Evolutionary conservation across 2,113 vertebrate species (phyloP).

Genomic region (Macrotus californicus): DNA sequence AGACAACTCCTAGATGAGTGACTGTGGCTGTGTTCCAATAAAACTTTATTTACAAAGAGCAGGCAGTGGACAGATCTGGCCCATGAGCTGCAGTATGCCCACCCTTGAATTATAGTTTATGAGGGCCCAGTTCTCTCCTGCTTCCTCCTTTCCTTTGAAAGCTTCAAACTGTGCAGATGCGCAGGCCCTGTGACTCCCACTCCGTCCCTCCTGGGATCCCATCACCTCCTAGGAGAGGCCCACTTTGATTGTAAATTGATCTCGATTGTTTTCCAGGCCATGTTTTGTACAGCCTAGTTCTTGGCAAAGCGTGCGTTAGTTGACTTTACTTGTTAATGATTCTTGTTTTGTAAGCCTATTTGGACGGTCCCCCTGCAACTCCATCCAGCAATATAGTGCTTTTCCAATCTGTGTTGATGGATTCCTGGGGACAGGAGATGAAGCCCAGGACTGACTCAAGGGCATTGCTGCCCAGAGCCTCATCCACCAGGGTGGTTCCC

Average conservation of each 20-base stretch:
- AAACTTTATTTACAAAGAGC: constrained; percentile 31
- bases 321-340: constrained; percentile 3
- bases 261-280: background rate
- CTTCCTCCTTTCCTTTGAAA: background rate
- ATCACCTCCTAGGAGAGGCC: background rate
- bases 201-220: no score
- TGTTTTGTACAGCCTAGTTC: background rate
- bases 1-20: background rate
- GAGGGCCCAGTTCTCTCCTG: no score
- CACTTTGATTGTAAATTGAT: background rate
- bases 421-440: constrained; percentile 1
- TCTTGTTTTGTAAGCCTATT: constrained; percentile 41
- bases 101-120: background rate
- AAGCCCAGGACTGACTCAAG: background rate
- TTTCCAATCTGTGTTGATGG: constrained; percentile 54
- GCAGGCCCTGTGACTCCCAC: fast-evolving
- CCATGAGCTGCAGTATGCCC: background rate
- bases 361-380: constrained; percentile 24
- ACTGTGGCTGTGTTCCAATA: background rate
- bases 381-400: background rate
- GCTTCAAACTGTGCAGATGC: background rate
- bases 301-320: background rate
- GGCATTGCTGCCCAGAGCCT: background rate
- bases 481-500: background rate
- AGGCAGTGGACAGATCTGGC: background rate